Percentiles rank a stretch among this genome's conserved stretches.
Conservation (phyloP, 2,888 invertebrate genomes). For the Oxycera nigricornis region DNA sequence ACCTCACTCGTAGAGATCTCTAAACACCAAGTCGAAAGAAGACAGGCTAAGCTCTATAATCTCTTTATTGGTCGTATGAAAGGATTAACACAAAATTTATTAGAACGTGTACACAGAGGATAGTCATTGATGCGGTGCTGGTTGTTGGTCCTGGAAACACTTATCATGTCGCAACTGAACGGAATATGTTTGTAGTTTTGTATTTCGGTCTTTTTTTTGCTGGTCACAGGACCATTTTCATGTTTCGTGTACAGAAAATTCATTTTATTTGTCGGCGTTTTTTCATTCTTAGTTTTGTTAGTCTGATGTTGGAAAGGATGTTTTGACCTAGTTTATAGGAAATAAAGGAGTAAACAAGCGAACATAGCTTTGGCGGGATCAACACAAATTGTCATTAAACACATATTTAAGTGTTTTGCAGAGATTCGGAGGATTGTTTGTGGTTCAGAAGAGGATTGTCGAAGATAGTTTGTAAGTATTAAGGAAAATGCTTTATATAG, state of each 20-base stretch:
- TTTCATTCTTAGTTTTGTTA: too few relatives aligned
- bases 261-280: too few relatives aligned
- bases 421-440: constrained; percentile 1
- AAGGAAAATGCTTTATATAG: neutral
- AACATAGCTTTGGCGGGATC: neutral
- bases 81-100: constrained; percentile 40
- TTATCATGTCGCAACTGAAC: too few relatives aligned
- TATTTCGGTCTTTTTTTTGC: too few relatives aligned
- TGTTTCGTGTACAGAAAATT: too few relatives aligned
- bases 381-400: constrained; percentile 26
- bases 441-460: constrained; percentile 3
- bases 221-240: too few relatives aligned
- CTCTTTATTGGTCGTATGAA: constrained; percentile 40
- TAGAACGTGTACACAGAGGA: constrained; percentile 16
- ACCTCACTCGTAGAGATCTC: too few relatives aligned
- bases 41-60: constrained; percentile 35
- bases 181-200: too few relatives aligned
- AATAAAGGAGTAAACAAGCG: neutral
- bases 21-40: neutral
- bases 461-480: neutral
- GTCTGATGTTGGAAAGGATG: too few relatives aligned
- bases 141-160: too few relatives aligned
- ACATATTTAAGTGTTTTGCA: constrained; percentile 21
- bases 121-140: too few relatives aligned
- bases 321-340: neutral